phyloP scores from a whole-genome alignment of 2,888 invertebrate genomes.

The Coelinius sp. region DNA sequence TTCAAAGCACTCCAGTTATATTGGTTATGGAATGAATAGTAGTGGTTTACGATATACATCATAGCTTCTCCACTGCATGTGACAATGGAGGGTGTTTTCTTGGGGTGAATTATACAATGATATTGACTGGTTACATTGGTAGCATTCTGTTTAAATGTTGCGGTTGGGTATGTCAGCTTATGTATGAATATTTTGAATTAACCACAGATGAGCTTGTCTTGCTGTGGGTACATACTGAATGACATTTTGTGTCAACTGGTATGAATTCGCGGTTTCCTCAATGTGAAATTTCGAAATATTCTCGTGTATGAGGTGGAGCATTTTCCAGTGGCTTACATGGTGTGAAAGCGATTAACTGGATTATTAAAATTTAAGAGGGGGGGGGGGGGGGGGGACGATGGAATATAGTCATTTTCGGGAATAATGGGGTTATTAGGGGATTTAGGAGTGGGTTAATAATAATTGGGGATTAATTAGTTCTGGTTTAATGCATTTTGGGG shows the following conservation, averaged over 20 bases:
- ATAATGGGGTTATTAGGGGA: not conserved
- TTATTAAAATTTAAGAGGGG: slow-evolving; percentile 14
- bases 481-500: too few relatives aligned
- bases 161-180: slow-evolving; percentile 8
- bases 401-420: not conserved
- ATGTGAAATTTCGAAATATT: slow-evolving; percentile 10
- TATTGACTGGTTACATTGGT: not conserved
- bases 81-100: slow-evolving; percentile 13
- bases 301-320: not conserved
- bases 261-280: slow-evolving; percentile 20
- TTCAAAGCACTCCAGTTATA: not conserved
- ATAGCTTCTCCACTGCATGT: not conserved
- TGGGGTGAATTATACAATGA: not conserved
- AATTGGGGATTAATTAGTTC: not conserved
- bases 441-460: not conserved
- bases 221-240: slow-evolving; percentile 15
- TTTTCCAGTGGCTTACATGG: not conserved
- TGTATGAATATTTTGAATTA: slow-evolving; percentile 14
- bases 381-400: not conserved
- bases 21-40: not conserved
- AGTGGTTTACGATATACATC: slow-evolving; percentile 8
- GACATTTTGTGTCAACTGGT: slow-evolving; percentile 20
- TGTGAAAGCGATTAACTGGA: not conserved
- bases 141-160: not conserved
- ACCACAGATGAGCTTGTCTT: slow-evolving; percentile 28